These are phyloP conservation scores for Lydus trimaculatus DNA, from an alignment of 2,888 invertebrate genomes.

Conservation along the genomic window DNA sequence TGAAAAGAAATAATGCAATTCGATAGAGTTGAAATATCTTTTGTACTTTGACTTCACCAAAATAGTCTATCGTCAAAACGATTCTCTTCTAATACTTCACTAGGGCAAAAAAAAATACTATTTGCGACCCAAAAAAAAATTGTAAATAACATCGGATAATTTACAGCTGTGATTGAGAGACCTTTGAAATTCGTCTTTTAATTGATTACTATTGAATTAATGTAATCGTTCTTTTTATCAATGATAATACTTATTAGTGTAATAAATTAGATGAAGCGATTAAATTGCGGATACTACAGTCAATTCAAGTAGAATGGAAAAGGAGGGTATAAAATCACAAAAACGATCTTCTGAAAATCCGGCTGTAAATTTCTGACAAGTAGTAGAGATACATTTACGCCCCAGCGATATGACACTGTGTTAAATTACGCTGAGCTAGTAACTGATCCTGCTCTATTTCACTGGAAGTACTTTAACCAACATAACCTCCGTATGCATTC, in stretches of 20 bases:
- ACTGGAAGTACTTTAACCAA: constrained; percentile 37
- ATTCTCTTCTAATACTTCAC: constrained; percentile 2
- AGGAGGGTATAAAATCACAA: constrained; percentile 39
- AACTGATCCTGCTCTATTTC: constrained; percentile 46
- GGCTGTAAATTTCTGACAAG: constrained; percentile 46
- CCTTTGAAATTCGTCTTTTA: constrained; percentile 10
- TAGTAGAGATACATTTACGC: constrained; percentile 45
- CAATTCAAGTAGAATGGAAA: constrained; percentile 31
- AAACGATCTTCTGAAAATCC: constrained; percentile 43
- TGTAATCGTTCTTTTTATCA: constrained; percentile 22
- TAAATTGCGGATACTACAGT: constrained; percentile 28
- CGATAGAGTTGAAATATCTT: constrained; percentile 24
- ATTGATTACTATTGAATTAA: constrained; percentile 22
- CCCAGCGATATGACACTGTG: constrained; percentile 44
- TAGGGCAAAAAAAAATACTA: constrained; percentile 17
- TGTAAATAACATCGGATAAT: constrained; percentile 9
- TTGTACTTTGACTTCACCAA: constrained; percentile 15
- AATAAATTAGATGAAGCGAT: constrained; percentile 34
- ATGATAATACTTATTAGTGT: constrained; percentile 21
- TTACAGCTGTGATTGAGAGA: background rate
- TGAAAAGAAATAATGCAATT: constrained; percentile 31
- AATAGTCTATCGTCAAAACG: constrained; percentile 1
- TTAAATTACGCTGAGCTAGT: constrained; percentile 48
- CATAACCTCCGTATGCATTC: constrained; percentile 28
- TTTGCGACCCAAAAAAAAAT: constrained; percentile 12